These are phyloP conservation scores for Watersipora subatra DNA, from an alignment of 1,140 invertebrate genomes.

Conservation along the genomic window DNA sequence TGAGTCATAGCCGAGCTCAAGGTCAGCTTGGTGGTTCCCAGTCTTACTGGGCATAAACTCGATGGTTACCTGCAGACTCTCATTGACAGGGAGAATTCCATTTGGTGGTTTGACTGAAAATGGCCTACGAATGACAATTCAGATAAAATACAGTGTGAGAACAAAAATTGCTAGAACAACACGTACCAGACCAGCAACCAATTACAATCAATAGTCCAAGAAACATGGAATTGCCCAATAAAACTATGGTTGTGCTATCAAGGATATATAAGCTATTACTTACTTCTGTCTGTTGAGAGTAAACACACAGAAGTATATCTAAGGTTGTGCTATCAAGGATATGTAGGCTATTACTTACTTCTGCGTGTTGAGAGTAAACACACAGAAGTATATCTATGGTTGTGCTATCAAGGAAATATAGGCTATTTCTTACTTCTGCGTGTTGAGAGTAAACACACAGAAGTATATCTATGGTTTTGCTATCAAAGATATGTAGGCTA, in stretches of 20 bases:
- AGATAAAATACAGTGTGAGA: no score
- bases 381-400: not conserved
- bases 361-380: not conserved
- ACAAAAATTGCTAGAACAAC: no score
- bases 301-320: not conserved
- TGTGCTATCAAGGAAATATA: not conserved
- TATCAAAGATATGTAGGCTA: not conserved
- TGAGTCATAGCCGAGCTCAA: slow-evolving; percentile 34
- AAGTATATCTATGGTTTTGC: not conserved
- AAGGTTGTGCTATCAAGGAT: not conserved
- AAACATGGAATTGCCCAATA: not conserved
- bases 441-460: not conserved
- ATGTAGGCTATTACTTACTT: not conserved
- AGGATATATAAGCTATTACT: not conserved
- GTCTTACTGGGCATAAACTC: slow-evolving; percentile 34
- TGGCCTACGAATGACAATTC: slow-evolving; percentile 32
- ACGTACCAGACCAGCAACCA: slow-evolving; percentile 1
- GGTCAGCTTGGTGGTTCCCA: slow-evolving; percentile 28
- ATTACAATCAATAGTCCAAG: not conserved
- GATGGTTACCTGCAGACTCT: slow-evolving; percentile 37
- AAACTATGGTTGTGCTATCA: not conserved
- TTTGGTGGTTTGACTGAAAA: slow-evolving; percentile 34
- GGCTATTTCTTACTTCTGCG: not conserved
- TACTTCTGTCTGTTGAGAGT: not conserved
- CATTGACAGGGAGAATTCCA: slow-evolving; percentile 32